Evolutionary conservation across 2,797 vertebrate species (phyloP).

Genomic region (Pseudochirops corinnae): DNA sequence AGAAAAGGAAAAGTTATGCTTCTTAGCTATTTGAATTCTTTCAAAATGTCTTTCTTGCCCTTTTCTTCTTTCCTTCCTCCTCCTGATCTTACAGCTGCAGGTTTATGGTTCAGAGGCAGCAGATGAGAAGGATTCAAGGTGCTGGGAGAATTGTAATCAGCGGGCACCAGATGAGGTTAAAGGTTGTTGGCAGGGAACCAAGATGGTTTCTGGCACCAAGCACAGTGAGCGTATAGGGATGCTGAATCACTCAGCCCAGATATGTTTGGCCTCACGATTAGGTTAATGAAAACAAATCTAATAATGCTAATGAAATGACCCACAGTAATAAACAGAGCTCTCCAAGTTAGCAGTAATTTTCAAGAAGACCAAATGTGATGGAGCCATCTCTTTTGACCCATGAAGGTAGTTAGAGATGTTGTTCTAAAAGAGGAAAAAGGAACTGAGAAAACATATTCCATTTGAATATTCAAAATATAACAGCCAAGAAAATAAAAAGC

Average conservation of each 20-base stretch:
- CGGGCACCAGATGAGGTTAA: background rate
- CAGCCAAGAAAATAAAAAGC: conserved; percentile 32
- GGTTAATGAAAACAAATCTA: conserved; percentile 59
- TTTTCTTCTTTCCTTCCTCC: background rate
- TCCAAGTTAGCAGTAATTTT: conserved; percentile 23
- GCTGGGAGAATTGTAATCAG: background rate
- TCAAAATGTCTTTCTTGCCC: background rate
- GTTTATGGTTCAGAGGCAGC: background rate
- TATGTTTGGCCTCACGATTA: background rate
- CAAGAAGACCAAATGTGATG: conserved; percentile 68
- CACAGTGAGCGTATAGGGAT: background rate
- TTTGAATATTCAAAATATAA: conserved; percentile 58
- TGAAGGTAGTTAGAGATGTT: conserved; percentile 7
- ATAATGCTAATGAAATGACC: conserved; percentile 48
- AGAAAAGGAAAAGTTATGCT: background rate
- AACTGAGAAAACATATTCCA: conserved; percentile 58
- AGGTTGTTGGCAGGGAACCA: conserved; percentile 8
- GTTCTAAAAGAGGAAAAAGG: background rate
- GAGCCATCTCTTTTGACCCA: conserved; percentile 26
- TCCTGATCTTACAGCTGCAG: background rate
- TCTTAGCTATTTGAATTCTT: background rate
- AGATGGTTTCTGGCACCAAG: background rate
- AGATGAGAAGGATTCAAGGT: background rate
- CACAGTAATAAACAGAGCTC: conserved; percentile 9
- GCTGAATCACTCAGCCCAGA: conserved; percentile 18